Conservation (phyloP, 2,888 invertebrate species). For the Folsomia candida region DNA sequence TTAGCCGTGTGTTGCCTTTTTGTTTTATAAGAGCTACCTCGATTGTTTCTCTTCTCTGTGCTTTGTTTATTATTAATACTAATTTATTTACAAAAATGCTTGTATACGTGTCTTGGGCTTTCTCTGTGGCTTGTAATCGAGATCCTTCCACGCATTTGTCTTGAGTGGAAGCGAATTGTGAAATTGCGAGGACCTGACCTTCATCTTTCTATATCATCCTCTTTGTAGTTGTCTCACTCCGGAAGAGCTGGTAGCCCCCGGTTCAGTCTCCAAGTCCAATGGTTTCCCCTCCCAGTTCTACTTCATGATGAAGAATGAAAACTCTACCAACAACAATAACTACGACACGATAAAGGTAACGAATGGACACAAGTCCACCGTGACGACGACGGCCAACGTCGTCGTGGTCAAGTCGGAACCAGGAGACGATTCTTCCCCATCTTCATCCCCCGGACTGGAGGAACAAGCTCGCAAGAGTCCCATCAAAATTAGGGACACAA, state of each 20-base stretch:
- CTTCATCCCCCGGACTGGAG: slow-evolving; percentile 13
- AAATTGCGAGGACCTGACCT: not conserved
- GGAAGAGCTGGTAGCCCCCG: slow-evolving; percentile 46
- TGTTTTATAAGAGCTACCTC: no score
- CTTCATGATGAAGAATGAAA: slow-evolving; percentile 40
- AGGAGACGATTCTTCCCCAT: slow-evolving; percentile 24
- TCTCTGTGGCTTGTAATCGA: slow-evolving; percentile 43
- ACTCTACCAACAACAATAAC: slow-evolving; percentile 29
- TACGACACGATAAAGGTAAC: slow-evolving; percentile 27
- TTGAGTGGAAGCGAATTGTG: slow-evolving; percentile 5
- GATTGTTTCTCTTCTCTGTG: slow-evolving; percentile 23
- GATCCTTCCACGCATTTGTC: slow-evolving; percentile 5
- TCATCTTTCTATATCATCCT: slow-evolving; percentile 15
- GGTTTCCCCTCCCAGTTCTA: slow-evolving; percentile 47
- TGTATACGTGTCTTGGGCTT: slow-evolving; percentile 46
- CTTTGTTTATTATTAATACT: slow-evolving; percentile 12
- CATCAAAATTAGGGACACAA: slow-evolving; percentile 7
- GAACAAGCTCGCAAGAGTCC: slow-evolving; percentile 9
- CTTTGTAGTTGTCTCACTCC: slow-evolving; percentile 48
- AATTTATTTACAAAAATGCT: slow-evolving; percentile 17
- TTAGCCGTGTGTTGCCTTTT: no score
- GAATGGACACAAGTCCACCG: slow-evolving; percentile 27
- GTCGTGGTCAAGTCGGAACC: slow-evolving; percentile 45
- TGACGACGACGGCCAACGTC: slow-evolving; percentile 36
- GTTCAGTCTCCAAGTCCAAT: slow-evolving; percentile 36